Conservation (phyloP, 2,113 vertebrate species). For the Todiramphus chloris region DNA sequence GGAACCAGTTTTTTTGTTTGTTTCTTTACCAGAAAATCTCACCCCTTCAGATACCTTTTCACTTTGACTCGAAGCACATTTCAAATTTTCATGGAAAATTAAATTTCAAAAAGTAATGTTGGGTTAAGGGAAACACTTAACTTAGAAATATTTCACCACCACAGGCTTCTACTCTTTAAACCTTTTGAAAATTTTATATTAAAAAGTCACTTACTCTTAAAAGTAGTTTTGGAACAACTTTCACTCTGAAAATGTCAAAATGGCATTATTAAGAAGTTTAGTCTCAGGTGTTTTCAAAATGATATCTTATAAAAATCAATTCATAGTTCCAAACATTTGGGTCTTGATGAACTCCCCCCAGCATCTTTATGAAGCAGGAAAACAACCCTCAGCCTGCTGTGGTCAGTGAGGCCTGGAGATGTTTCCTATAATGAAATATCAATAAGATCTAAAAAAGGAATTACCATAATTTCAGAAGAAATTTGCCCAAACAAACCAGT, state of each 20-base stretch:
- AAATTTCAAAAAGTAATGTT: background rate
- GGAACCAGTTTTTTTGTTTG: background rate
- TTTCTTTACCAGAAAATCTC: background rate
- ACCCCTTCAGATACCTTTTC: background rate
- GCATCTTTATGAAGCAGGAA: background rate
- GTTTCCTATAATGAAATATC: background rate
- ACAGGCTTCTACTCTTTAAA: background rate
- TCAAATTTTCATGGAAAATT: background rate
- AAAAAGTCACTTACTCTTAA: background rate
- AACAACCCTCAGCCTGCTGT: background rate
- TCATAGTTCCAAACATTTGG: background rate
- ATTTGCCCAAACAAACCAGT: background rate
- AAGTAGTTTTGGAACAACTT: conserved; percentile 3
- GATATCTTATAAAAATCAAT: background rate
- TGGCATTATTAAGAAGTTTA: background rate
- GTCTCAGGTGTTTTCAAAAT: background rate
- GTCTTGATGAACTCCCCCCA: background rate
- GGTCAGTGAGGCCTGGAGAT: background rate
- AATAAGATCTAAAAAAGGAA: background rate
- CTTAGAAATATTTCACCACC: background rate
- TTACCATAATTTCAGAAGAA: background rate
- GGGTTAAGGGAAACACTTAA: background rate
- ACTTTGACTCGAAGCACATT: background rate
- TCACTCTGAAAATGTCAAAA: conserved; percentile 17
- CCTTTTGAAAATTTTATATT: background rate